Percentiles rank a stretch among this genome's conserved stretches.
Conservation (phyloP, 2,888 invertebrate genomes). For the Colostygia pectinataria region DNA sequence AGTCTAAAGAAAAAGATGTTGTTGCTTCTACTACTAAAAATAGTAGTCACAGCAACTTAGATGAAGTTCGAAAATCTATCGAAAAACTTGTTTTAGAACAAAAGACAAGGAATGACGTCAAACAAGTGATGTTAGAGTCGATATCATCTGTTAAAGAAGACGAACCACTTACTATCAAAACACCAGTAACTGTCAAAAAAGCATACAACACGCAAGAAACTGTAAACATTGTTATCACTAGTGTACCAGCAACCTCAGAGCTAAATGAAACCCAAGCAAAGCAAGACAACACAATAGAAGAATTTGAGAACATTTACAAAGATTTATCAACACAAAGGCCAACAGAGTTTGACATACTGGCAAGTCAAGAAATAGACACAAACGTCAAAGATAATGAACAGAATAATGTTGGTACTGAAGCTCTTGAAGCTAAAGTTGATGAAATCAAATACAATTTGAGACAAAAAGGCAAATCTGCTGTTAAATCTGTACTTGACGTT, state of each 20-base stretch:
- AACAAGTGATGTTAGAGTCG: conserved; percentile 33
- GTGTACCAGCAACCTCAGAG: conserved; percentile 31
- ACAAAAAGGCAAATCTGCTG: conserved; percentile 36
- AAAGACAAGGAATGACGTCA: conserved; percentile 30
- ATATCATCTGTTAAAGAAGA: conserved; percentile 23
- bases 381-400: conserved; percentile 19
- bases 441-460: conserved; percentile 61
- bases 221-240: conserved; percentile 20
- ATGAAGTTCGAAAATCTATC: conserved; percentile 45
- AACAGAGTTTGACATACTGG: conserved; percentile 66
- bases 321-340: conserved; percentile 58
- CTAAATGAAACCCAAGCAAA: conserved; percentile 25
- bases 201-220: background rate
- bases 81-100: conserved; percentile 44
- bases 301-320: conserved; percentile 70
- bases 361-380: conserved; percentile 33
- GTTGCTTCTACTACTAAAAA: conserved; percentile 11
- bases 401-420: conserved; percentile 11
- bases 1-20: conserved; percentile 32
- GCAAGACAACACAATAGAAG: conserved; percentile 59
- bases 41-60: conserved; percentile 16
- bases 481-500: background rate
- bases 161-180: background rate
- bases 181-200: conserved; percentile 18
- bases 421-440: conserved; percentile 17